A percentile compares a stretch with the other conserved stretches of the same genome.
Conservation (phyloP, 2,113 vertebrate genomes). For the Manacus vitellinus region DNA sequence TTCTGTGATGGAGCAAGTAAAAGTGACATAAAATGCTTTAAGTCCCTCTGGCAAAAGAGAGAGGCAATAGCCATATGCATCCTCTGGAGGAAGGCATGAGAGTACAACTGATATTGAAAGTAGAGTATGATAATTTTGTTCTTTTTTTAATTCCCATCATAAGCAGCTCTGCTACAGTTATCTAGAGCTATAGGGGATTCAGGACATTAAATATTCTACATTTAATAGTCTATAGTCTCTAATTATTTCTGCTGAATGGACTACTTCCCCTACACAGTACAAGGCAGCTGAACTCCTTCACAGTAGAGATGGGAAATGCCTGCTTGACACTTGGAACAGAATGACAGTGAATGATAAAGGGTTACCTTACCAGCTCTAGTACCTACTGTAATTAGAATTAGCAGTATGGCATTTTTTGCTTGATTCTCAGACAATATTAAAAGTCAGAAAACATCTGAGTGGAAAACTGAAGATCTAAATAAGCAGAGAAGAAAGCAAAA, state of each 20-base stretch:
- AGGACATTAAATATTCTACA: background rate
- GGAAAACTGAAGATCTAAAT: background rate
- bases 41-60: background rate
- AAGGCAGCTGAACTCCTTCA: background rate
- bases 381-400: background rate
- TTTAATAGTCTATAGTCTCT: background rate
- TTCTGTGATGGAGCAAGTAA: background rate
- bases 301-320: background rate
- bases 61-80: background rate
- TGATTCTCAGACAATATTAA: background rate
- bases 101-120: background rate
- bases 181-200: background rate
- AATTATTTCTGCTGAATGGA: background rate
- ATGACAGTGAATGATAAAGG: background rate
- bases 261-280: background rate
- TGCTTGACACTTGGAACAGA: background rate
- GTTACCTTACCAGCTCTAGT: background rate
- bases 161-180: background rate
- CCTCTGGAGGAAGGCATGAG: background rate
- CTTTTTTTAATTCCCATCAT: background rate
- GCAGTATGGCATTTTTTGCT: background rate
- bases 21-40: background rate
- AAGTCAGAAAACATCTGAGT: background rate
- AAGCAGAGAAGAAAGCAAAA: background rate
- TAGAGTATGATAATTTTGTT: background rate